Evolutionary conservation across 2,888 invertebrate species (phyloP).

Genomic region (Brenthis ino): DNA sequence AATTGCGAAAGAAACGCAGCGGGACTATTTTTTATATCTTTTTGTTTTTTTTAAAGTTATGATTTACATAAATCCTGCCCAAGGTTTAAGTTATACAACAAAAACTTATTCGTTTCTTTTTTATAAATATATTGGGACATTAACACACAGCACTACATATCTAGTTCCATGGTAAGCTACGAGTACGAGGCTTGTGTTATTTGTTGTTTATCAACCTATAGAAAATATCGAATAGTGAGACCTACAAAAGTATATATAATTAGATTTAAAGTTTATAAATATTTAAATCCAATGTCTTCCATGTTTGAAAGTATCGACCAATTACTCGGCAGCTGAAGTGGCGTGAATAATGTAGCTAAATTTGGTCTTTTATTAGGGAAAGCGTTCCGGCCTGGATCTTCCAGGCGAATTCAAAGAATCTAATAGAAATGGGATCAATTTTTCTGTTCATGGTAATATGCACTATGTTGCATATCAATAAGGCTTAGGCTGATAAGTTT

Average conservation of each 20-base stretch:
- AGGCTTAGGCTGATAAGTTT: not conserved
- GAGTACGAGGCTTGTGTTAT: too few relatives aligned
- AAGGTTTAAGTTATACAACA: too few relatives aligned
- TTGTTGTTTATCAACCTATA: not conserved
- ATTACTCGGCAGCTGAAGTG: slow-evolving; percentile 11
- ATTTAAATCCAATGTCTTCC: slow-evolving; percentile 7
- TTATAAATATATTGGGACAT: too few relatives aligned
- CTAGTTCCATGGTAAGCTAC: too few relatives aligned
- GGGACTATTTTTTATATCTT: too few relatives aligned
- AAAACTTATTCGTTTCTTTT: too few relatives aligned
- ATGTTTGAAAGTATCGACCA: not conserved
- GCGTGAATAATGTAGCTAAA: slow-evolving; percentile 17
- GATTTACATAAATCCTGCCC: too few relatives aligned
- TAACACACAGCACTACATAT: too few relatives aligned
- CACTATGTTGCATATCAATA: not conserved
- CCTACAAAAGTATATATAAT: not conserved
- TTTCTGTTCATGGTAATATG: not conserved
- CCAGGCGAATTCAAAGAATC: slow-evolving; percentile 5
- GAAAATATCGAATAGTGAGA: not conserved
- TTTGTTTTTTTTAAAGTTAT: too few relatives aligned
- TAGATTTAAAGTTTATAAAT: not conserved
- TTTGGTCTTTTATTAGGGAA: slow-evolving; percentile 22
- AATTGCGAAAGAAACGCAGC: too few relatives aligned
- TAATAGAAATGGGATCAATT: slow-evolving; percentile 10
- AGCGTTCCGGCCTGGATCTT: slow-evolving; percentile 8